Conservation (phyloP, 2,113 vertebrate genomes). For the Cryptomyrus ogoouensis region DNA sequence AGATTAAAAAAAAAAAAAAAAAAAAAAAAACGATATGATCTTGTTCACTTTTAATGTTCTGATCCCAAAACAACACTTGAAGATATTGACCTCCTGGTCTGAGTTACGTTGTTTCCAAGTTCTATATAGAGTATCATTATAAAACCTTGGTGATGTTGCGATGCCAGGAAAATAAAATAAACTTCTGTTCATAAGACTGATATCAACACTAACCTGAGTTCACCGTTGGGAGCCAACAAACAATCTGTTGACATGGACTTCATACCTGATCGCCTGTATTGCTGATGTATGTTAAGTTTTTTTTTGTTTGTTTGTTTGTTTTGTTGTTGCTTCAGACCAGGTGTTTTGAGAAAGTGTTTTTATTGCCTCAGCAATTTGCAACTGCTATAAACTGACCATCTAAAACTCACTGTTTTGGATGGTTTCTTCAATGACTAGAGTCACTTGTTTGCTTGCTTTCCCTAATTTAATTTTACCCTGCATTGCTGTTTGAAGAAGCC, state of each 20-base stretch:
- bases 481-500: not conserved
- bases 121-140: slow-evolving; percentile 64
- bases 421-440: slow-evolving; percentile 18
- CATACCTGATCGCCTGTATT: slow-evolving; percentile 16
- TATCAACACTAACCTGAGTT: slow-evolving; percentile 25
- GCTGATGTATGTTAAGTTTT: slow-evolving; percentile 9
- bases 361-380: slow-evolving; percentile 26
- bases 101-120: slow-evolving; percentile 69
- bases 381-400: slow-evolving; percentile 25
- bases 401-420: slow-evolving; percentile 22
- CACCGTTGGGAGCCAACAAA: slow-evolving; percentile 3
- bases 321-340: slow-evolving; percentile 24
- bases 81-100: slow-evolving; percentile 63
- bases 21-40: slow-evolving; percentile 47
- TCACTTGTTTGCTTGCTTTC: not conserved
- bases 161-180: slow-evolving; percentile 68
- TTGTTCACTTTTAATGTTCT: slow-evolving; percentile 56
- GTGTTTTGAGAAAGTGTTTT: slow-evolving; percentile 26
- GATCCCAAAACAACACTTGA: slow-evolving; percentile 57
- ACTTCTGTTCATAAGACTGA: slow-evolving; percentile 28
- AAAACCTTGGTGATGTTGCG: slow-evolving; percentile 64
- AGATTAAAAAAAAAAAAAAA: slow-evolving; percentile 49
- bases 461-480: not conserved
- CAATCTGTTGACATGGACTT: not conserved
- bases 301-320: not conserved